Evolutionary conservation across 2,113 vertebrate genomes (phyloP).

Genomic region (Leucoraja erinaceus): DNA sequence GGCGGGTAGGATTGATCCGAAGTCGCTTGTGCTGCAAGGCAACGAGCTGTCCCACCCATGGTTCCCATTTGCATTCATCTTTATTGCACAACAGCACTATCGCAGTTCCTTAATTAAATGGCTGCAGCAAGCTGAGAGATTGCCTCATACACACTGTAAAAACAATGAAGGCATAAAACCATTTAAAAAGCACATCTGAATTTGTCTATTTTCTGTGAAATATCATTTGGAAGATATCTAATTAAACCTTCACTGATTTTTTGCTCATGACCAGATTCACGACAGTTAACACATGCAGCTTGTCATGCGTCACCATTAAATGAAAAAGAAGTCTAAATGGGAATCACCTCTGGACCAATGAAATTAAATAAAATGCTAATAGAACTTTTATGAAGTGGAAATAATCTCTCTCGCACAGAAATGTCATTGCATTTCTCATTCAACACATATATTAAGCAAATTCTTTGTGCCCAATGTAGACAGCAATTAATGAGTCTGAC

Average conservation of each 20-base stretch:
- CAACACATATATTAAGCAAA: neutral
- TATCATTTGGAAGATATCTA: conserved; percentile 1
- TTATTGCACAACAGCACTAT: too few relatives aligned
- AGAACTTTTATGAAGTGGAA: neutral
- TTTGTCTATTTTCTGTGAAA: neutral
- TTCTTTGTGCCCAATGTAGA: neutral
- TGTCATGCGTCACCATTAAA: neutral
- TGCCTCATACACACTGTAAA: too few relatives aligned
- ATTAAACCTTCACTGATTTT: conserved; percentile 11
- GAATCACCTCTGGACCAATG: conserved; percentile 3
- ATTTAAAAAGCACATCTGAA: neutral
- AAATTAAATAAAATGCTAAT: neutral
- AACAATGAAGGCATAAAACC: too few relatives aligned
- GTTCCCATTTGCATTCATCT: neutral
- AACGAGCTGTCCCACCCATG: too few relatives aligned
- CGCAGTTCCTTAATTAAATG: too few relatives aligned
- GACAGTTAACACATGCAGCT: neutral
- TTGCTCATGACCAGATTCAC: neutral
- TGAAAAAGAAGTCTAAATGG: neutral
- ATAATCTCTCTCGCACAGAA: neutral
- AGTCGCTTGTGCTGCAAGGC: too few relatives aligned
- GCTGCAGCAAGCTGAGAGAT: too few relatives aligned
- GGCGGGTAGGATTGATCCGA: too few relatives aligned
- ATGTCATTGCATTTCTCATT: neutral
- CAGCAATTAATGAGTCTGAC: neutral